Evolutionary conservation across 2,888 invertebrate genomes (phyloP).

Genomic region (Siphlonurus alternatus): DNA sequence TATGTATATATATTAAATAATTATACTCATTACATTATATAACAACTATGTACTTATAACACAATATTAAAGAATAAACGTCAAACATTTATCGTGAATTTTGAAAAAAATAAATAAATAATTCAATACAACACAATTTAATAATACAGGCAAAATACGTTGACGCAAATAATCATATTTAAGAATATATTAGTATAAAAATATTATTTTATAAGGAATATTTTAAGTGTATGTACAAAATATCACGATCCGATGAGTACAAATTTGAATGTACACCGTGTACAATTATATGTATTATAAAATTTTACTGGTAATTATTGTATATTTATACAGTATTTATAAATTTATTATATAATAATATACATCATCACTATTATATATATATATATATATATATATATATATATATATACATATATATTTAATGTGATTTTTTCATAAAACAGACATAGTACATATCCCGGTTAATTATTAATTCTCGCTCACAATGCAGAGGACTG

Average conservation of each 20-base stretch:
- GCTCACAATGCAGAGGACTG: neutral
- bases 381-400: neutral
- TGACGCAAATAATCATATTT: neutral
- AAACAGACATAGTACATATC: neutral
- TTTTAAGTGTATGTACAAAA: too few species aligned
- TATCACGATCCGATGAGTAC: too few species aligned
- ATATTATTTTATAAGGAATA: neutral
- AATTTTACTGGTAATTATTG: neutral
- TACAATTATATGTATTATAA: neutral
- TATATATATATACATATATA: neutral
- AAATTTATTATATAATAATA: neutral
- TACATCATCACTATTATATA: neutral
- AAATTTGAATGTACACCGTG: too few species aligned
- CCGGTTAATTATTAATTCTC: neutral
- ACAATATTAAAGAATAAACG: neutral
- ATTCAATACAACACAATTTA: too few species aligned
- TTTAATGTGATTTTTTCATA: neutral
- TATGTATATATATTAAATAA: neutral
- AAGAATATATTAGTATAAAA: neutral
- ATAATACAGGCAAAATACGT: too few species aligned
- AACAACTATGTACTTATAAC: neutral
- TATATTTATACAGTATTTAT: neutral
- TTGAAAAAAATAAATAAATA: too few species aligned
- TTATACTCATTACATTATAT: neutral
- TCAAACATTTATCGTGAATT: too few species aligned